Percentiles rank a stretch among this genome's conserved stretches.
phyloP scores from a whole-genome alignment of 2,888 invertebrate species.

The Drosophila glabriapex region DNA sequence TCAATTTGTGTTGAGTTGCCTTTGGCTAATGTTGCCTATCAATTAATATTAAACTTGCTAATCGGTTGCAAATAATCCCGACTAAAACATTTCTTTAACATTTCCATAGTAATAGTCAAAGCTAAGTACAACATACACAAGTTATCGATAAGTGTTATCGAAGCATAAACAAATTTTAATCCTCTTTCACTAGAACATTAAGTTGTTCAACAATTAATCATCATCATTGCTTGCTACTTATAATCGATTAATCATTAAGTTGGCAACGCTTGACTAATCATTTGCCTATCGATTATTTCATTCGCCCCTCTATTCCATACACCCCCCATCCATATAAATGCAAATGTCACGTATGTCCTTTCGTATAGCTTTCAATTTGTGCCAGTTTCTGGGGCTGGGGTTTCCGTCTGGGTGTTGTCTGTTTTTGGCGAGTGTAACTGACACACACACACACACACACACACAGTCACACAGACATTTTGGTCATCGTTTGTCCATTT shows the following conservation, averaged over 20 bases:
- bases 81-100: not conserved
- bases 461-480: not conserved
- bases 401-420: slow-evolving; percentile 34
- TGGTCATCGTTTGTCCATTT: slow-evolving; percentile 48
- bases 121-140: not conserved
- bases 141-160: not conserved
- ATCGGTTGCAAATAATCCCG: not conserved
- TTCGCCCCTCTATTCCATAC: not conserved
- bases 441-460: not conserved
- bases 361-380: slow-evolving; percentile 17
- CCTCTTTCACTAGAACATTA: not conserved
- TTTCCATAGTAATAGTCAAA: not conserved
- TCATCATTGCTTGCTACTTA: not conserved
- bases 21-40: fast-evolving
- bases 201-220: not conserved
- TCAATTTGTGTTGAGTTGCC: not conserved
- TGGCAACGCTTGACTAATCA: not conserved
- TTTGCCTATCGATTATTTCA: slow-evolving; percentile 10
- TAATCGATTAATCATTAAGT: not conserved
- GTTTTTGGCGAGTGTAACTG: slow-evolving; percentile 35
- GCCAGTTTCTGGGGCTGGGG: not conserved
- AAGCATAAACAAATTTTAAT: not conserved
- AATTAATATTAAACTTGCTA: not conserved
- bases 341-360: slow-evolving; percentile 78
- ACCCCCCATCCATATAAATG: slow-evolving; percentile 44